phyloP scores from a whole-genome alignment of 2,888 invertebrate genomes.

The Idaea dimidiata region DNA sequence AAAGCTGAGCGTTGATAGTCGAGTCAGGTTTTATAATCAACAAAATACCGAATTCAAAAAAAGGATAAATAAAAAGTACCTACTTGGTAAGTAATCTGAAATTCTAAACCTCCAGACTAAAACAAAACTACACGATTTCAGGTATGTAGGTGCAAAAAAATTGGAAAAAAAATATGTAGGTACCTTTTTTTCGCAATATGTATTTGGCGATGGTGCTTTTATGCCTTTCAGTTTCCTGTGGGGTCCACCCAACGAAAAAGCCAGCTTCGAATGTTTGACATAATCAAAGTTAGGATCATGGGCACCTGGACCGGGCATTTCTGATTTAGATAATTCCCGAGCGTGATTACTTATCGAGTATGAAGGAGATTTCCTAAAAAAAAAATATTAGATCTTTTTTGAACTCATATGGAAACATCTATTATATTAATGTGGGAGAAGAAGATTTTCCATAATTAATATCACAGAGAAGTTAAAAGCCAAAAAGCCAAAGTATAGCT shows the following conservation, averaged over 20 bases:
- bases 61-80: too few species aligned
- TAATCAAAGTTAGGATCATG: constrained; percentile 58
- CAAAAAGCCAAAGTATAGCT: too few species aligned
- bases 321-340: constrained; percentile 20
- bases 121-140: too few species aligned
- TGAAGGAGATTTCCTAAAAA: constrained; percentile 49
- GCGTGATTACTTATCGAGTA: constrained; percentile 43
- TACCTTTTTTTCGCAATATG: constrained; percentile 69
- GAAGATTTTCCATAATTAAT: too few species aligned
- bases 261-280: constrained; percentile 48
- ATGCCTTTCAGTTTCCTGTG: constrained; percentile 30
- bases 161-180: constrained; percentile 6
- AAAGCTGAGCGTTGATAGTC: too few species aligned
- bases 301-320: constrained; percentile 54
- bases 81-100: too few species aligned
- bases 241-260: constrained; percentile 51
- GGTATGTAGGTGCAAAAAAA: too few species aligned
- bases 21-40: too few species aligned
- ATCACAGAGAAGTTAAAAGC: too few species aligned
- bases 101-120: too few species aligned
- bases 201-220: constrained; percentile 53
- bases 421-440: too few species aligned
- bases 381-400: not conserved
- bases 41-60: too few species aligned
- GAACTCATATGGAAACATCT: not conserved